Percentiles rank a stretch among this genome's conserved stretches.
Evolutionary conservation across 2,113 vertebrate species (phyloP).

Genomic region (Platanista minor): DNA sequence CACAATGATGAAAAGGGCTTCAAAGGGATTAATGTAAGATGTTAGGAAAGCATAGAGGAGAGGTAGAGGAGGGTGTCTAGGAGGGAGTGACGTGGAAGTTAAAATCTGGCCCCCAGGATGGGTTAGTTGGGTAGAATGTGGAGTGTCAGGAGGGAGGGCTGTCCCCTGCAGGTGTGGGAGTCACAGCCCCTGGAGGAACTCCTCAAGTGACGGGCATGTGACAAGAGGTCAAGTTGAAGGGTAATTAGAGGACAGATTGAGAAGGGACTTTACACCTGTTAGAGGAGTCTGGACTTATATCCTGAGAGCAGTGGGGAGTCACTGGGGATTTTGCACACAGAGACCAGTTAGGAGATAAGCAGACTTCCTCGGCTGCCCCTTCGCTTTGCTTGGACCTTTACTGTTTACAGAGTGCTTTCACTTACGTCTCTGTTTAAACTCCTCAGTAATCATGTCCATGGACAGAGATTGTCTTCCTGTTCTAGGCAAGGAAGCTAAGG

Average conservation of each 20-base stretch:
- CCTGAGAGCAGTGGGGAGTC: background rate
- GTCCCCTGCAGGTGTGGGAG: rapidly evolving
- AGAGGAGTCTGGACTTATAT: background rate
- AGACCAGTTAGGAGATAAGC: background rate
- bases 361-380: background rate
- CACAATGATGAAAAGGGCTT: background rate
- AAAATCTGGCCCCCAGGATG: background rate
- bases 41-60: background rate
- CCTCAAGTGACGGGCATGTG: background rate
- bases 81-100: background rate
- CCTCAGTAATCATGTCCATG: background rate
- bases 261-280: background rate
- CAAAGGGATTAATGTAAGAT: background rate
- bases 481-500: background rate
- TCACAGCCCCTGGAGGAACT: background rate
- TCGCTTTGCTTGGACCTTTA: background rate
- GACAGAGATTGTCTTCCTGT: background rate
- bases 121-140: background rate
- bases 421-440: background rate
- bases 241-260: background rate
- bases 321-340: background rate
- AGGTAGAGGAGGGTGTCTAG: background rate
- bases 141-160: background rate
- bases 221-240: background rate
- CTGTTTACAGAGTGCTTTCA: background rate